phyloP scores from a whole-genome alignment of 1,140 invertebrate species.

The Kradibia gibbosae region DNA sequence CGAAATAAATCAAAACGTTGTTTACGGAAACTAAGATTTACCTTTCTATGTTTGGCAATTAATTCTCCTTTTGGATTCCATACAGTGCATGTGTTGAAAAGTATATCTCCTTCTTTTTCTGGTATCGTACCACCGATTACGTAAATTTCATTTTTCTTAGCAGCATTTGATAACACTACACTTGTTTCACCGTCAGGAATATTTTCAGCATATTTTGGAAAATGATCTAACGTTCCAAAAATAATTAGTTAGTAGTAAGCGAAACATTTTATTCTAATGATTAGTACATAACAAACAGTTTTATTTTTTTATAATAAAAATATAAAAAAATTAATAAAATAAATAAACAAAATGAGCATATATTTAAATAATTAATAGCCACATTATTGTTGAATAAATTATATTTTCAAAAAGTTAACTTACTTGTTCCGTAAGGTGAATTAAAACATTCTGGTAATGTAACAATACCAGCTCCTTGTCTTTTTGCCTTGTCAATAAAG shows the following conservation, averaged over 20 bases:
- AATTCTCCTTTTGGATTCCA: conserved; percentile 87
- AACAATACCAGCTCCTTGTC: conserved; percentile 83
- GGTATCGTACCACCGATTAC: conserved; percentile 93
- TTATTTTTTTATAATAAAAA: too few species aligned
- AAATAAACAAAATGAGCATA: not conserved
- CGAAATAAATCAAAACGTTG: not conserved
- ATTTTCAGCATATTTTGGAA: conserved; percentile 88
- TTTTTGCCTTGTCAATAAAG: conserved; percentile 83
- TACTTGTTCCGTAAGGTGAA: conserved; percentile 91
- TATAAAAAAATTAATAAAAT: too few species aligned
- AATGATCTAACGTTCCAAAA: too few species aligned
- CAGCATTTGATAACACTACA: conserved; percentile 79
- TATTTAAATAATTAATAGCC: not conserved
- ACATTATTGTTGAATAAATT: not conserved
- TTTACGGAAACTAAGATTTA: conserved; percentile 55
- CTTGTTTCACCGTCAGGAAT: conserved; percentile 86
- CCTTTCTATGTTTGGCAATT: conserved; percentile 83
- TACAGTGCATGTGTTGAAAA: conserved; percentile 94
- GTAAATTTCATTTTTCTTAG: conserved; percentile 85
- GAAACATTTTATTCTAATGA: too few species aligned
- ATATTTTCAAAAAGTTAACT: not conserved
- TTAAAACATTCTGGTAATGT: conserved; percentile 95
- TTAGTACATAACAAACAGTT: too few species aligned
- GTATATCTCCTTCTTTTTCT: conserved; percentile 80
- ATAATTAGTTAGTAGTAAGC: too few species aligned